phyloP scores from a whole-genome alignment of 1,140 invertebrate genomes.

The Brachystomella parvula region DNA sequence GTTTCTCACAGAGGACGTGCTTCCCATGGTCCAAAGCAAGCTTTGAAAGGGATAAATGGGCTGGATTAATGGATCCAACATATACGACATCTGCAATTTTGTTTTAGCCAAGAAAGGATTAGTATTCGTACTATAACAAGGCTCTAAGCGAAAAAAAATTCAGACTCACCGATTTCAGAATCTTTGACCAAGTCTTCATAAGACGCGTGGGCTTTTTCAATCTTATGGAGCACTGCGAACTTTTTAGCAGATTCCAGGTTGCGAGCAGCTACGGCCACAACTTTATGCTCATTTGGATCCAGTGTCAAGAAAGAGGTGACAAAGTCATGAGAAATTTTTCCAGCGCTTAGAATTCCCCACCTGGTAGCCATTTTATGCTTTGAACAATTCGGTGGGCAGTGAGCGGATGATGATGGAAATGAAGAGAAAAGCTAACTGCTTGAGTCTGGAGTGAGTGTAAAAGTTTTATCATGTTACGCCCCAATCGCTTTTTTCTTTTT shows the following conservation, averaged over 20 bases:
- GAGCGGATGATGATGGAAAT: too few species aligned
- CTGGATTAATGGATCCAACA: conserved; percentile 60
- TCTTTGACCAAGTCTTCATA: conserved; percentile 67
- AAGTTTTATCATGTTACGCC: background rate
- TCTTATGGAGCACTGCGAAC: conserved; percentile 63
- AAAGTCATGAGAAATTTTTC: conserved; percentile 73
- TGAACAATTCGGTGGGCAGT: background rate
- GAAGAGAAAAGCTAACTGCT: background rate
- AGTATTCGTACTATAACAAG: background rate
- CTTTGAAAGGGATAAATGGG: conserved; percentile 58
- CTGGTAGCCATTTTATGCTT: conserved; percentile 36
- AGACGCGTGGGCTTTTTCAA: conserved; percentile 60
- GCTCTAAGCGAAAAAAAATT: background rate
- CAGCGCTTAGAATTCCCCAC: conserved; percentile 65
- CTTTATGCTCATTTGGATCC: conserved; percentile 56
- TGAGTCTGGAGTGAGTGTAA: too few species aligned
- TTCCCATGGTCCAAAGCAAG: conserved; percentile 67
- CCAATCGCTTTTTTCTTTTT: background rate
- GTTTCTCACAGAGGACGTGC: conserved; percentile 77
- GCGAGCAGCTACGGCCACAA: conserved; percentile 65
- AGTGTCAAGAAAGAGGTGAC: conserved; percentile 57
- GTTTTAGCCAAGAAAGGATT: background rate
- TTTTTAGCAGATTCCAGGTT: conserved; percentile 58
- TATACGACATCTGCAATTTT: conserved; percentile 75
- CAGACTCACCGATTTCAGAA: conserved; percentile 57